phyloP scores from a whole-genome alignment of 2,113 vertebrate genomes.

The Alces alces region DNA sequence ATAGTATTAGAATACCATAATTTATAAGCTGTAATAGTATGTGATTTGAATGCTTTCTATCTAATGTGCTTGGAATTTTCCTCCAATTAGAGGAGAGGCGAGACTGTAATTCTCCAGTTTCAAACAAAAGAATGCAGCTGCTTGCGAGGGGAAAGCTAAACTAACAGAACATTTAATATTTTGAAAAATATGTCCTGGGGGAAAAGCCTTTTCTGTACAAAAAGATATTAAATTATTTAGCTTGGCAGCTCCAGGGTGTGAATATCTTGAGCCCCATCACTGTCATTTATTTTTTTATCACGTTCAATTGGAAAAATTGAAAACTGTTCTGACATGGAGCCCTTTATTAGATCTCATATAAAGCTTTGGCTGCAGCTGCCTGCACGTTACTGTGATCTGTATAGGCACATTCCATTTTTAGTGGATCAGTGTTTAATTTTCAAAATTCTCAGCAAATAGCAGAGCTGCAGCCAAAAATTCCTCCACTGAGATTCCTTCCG shows the following conservation, averaged over 20 bases:
- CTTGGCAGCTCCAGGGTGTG: slow-evolving; percentile 28
- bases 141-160: slow-evolving; percentile 49
- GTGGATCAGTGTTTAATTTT: slow-evolving; percentile 67
- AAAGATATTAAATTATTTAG: slow-evolving; percentile 42
- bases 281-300: slow-evolving; percentile 52
- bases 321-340: slow-evolving; percentile 30
- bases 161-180: slow-evolving; percentile 58
- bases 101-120: slow-evolving; percentile 50
- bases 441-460: slow-evolving; percentile 71
- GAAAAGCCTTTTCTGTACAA: slow-evolving; percentile 18
- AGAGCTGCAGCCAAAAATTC: slow-evolving; percentile 64
- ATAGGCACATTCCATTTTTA: slow-evolving; percentile 62
- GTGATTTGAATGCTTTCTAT: slow-evolving; percentile 24
- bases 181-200: slow-evolving; percentile 56
- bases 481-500: slow-evolving; percentile 66
- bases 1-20: neutral
- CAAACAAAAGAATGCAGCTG: slow-evolving; percentile 51
- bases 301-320: slow-evolving; percentile 18
- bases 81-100: slow-evolving; percentile 28
- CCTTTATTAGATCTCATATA: slow-evolving; percentile 6
- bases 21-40: neutral
- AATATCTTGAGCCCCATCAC: slow-evolving; percentile 25
- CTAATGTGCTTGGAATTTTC: slow-evolving; percentile 59
- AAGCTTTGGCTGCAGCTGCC: neutral
- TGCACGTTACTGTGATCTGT: slow-evolving; percentile 48